These are phyloP conservation scores for Paracentrotus lividus DNA, from an alignment of 53 echinoderm and acorn worm genomes.

Conservation along the genomic window DNA sequence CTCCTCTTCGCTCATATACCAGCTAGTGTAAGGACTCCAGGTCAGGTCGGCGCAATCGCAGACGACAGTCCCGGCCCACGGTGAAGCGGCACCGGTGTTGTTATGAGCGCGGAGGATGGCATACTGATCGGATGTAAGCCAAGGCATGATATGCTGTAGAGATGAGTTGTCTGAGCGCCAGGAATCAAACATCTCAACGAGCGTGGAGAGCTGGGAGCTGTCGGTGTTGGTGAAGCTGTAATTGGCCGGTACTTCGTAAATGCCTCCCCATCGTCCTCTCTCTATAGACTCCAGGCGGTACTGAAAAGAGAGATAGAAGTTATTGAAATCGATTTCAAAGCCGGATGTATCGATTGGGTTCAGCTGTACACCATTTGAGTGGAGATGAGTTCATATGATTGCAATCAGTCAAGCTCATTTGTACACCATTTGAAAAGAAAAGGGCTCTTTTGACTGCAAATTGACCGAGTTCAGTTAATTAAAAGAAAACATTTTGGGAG, in stretches of 20 bases:
- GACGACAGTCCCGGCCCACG: slow-evolving; percentile 79
- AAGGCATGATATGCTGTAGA: slow-evolving; percentile 84
- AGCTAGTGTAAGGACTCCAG: slow-evolving; percentile 79
- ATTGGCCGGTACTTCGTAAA: slow-evolving; percentile 78
- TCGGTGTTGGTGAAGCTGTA: slow-evolving; percentile 72
- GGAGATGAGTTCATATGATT: too few species aligned
- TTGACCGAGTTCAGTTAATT: too few species aligned
- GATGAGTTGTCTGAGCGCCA: slow-evolving; percentile 72
- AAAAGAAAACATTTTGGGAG: too few species aligned
- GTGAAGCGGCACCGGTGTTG: background rate
- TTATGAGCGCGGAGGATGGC: slow-evolving; percentile 72
- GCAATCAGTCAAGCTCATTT: too few species aligned
- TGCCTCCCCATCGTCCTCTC: slow-evolving; percentile 82
- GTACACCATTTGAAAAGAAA: too few species aligned
- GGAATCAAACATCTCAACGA: slow-evolving; percentile 78
- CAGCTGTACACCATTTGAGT: too few species aligned
- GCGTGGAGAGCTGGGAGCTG: slow-evolving; percentile 68
- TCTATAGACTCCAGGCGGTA: slow-evolving; percentile 83
- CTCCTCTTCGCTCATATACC: background rate
- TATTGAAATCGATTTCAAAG: too few species aligned
- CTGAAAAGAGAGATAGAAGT: slow-evolving; percentile 34
- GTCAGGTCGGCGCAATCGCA: slow-evolving; percentile 72
- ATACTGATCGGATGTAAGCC: slow-evolving; percentile 65
- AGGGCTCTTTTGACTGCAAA: too few species aligned
- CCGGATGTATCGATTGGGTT: too few species aligned